Percentiles rank a stretch among this genome's conserved stretches.
Conservation (phyloP, 2,888 invertebrate genomes). For the Sipunculus nudus region DNA sequence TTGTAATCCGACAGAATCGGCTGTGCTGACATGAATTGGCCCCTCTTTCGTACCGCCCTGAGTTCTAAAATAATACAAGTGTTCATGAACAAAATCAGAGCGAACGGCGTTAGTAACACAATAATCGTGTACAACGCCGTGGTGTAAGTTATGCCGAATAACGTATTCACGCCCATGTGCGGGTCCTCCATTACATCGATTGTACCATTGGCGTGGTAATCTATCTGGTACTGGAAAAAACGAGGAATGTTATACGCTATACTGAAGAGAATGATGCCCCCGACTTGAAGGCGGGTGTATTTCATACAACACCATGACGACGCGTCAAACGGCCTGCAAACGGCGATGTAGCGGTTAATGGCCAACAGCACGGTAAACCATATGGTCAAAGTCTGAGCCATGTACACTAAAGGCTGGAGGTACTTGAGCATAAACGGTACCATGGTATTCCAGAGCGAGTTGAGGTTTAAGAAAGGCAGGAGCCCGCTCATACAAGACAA, state of each 20-base stretch:
- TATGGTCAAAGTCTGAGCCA: constrained; percentile 29
- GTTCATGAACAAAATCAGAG: constrained; percentile 24
- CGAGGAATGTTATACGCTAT: constrained; percentile 29
- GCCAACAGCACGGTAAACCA: constrained; percentile 40
- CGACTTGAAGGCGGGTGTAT: constrained; percentile 30
- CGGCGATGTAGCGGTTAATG: constrained; percentile 36
- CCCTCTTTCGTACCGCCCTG: background rate
- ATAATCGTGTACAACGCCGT: constrained; percentile 22
- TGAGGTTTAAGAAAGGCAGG: constrained; percentile 6
- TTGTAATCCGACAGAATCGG: constrained; percentile 19
- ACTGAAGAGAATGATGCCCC: constrained; percentile 21
- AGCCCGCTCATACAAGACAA: constrained; percentile 31
- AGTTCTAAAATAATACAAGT: constrained; percentile 18
- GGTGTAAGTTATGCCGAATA: constrained; percentile 16
- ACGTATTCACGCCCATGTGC: constrained; percentile 1
- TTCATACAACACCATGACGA: constrained; percentile 21
- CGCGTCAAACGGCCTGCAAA: constrained; percentile 33
- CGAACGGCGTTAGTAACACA: constrained; percentile 19
- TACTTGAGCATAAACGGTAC: constrained; percentile 21
- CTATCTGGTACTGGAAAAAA: constrained; percentile 27
- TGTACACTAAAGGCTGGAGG: constrained; percentile 27
- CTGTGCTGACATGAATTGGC: background rate
- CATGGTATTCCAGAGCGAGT: background rate
- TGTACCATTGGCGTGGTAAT: background rate
- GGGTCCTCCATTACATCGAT: constrained; percentile 2